Conservation (phyloP, 2,797 vertebrate species). For the Coranthus polyacanthus region DNA sequence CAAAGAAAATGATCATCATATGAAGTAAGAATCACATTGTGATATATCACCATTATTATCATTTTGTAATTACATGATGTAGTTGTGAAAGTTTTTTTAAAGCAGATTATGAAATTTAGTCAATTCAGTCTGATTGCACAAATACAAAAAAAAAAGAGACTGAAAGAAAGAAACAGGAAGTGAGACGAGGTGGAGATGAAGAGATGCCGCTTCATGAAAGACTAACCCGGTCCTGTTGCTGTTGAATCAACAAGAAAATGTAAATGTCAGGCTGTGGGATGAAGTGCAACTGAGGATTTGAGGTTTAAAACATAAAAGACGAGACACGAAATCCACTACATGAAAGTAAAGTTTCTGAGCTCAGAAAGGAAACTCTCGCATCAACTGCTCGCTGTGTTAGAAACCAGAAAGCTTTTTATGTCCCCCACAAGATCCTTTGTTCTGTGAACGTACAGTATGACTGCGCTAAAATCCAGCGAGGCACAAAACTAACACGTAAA, state of each 20-base stretch:
- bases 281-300: background rate
- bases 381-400: background rate
- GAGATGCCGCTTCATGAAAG: background rate
- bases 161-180: constrained; percentile 30
- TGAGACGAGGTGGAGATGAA: background rate
- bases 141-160: background rate
- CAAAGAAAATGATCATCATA: too few species aligned
- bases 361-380: constrained; percentile 17
- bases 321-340: constrained; percentile 14
- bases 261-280: constrained; percentile 33
- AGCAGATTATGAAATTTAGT: background rate
- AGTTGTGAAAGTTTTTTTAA: constrained; percentile 2
- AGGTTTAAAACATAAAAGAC: constrained; percentile 18
- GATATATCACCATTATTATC: too few species aligned
- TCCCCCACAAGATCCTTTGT: background rate
- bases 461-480: constrained; percentile 25
- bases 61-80: background rate
- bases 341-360: constrained; percentile 17
- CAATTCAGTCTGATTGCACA: background rate
- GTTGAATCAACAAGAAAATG: constrained; percentile 24
- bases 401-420: constrained; percentile 19
- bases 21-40: too few species aligned
- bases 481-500: background rate
- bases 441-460: constrained; percentile 22
- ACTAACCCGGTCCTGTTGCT: background rate